These are phyloP conservation scores for Globicephala melas DNA, from an alignment of 2,113 vertebrate species.

Conservation along the genomic window DNA sequence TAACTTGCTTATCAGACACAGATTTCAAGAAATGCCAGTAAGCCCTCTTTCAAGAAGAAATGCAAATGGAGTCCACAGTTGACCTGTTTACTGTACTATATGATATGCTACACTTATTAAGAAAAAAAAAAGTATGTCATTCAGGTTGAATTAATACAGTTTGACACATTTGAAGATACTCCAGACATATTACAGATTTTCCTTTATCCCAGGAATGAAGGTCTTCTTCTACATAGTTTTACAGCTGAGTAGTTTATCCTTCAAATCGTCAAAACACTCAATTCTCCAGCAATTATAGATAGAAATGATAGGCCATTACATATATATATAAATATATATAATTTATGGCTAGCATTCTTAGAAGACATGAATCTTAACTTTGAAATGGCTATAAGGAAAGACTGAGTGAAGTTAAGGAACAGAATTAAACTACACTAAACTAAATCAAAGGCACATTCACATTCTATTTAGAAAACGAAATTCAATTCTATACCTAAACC, in stretches of 20 bases:
- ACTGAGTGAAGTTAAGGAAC: neutral
- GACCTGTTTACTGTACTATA: neutral
- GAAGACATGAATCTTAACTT: neutral
- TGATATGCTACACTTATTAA: neutral
- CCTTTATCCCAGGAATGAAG: neutral
- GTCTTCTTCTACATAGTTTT: neutral
- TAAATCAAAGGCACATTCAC: neutral
- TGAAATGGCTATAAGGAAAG: neutral
- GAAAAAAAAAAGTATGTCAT: neutral
- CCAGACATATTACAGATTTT: neutral
- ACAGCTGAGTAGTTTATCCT: neutral
- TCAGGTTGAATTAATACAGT: neutral
- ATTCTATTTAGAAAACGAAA: neutral
- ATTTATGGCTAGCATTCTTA: neutral
- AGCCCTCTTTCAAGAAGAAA: neutral
- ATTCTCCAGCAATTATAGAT: neutral
- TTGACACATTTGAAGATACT: neutral
- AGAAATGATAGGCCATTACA: neutral
- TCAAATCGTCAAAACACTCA: neutral
- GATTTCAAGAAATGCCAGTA: neutral
- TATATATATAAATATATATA: neutral
- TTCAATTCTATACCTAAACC: neutral
- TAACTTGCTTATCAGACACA: neutral
- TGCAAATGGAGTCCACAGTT: neutral
- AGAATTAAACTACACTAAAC: neutral